These are phyloP conservation scores for Lutjanus erythropterus DNA, from an alignment of 2,113 vertebrate species.

Conservation along the genomic window DNA sequence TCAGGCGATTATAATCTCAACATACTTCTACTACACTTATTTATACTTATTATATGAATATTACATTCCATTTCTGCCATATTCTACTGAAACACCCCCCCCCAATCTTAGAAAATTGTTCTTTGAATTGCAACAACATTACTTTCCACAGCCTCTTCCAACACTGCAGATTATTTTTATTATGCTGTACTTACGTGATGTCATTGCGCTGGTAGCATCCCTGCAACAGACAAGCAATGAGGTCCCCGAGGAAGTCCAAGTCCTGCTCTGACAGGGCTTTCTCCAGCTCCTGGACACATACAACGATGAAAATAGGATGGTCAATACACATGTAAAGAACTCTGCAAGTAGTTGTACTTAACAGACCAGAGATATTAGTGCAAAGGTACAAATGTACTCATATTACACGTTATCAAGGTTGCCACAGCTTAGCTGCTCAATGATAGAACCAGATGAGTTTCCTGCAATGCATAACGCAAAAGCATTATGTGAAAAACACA, in stretches of 20 bases:
- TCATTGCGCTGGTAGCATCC: conserved; percentile 98
- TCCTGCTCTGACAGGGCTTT: conserved; percentile 94
- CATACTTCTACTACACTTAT: no score
- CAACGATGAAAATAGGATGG: neutral
- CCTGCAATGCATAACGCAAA: neutral
- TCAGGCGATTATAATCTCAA: no score
- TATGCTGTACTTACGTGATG: conserved; percentile 92
- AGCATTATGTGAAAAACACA: neutral
- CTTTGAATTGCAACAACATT: neutral
- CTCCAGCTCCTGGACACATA: conserved; percentile 91
- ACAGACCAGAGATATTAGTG: neutral
- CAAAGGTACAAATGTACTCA: neutral
- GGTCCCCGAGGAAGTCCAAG: conserved; percentile 93
- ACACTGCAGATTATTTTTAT: rapidly evolving
- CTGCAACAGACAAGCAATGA: conserved; percentile 94
- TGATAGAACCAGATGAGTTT: neutral
- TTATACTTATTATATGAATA: no score
- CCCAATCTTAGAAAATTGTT: no score
- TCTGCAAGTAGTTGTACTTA: neutral
- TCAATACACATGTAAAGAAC: neutral
- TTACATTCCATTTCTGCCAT: no score
- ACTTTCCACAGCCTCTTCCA: neutral
- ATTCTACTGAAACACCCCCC: no score
- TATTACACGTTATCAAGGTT: neutral
- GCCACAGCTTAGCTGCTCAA: neutral